Evolutionary conservation across 1,140 invertebrate genomes (phyloP).

Genomic region (Chironomus striatipennis): DNA sequence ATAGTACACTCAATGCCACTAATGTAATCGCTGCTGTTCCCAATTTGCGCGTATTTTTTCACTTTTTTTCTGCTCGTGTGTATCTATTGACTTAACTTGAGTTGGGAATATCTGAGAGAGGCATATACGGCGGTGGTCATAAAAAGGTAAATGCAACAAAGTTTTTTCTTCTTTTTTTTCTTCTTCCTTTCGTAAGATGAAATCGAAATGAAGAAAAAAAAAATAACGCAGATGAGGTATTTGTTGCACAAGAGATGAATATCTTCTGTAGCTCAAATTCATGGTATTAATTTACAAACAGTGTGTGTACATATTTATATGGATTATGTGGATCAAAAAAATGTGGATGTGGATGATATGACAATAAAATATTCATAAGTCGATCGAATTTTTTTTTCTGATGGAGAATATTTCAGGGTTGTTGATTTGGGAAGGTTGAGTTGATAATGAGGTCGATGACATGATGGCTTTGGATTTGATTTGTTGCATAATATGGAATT

Average conservation of each 20-base stretch:
- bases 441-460: too few species aligned
- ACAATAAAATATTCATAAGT: background rate
- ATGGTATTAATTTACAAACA: too few species aligned
- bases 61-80: too few species aligned
- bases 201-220: conserved; percentile 4
- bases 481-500: too few species aligned
- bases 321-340: background rate
- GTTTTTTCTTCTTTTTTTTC: background rate
- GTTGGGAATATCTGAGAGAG: background rate
- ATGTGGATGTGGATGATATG: background rate
- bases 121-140: background rate
- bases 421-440: too few species aligned
- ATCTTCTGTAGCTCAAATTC: background rate
- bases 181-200: background rate
- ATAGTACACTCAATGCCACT: background rate
- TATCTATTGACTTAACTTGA: too few species aligned
- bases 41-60: background rate
- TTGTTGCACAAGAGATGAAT: background rate
- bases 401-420: background rate
- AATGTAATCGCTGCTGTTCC: conserved; percentile 11
- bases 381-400: background rate
- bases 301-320: too few species aligned
- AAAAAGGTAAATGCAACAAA: background rate
- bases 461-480: too few species aligned
- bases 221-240: conserved; percentile 12